Evolutionary conservation across 1,140 invertebrate species (phyloP).

Genomic region (Phthorimaea operculella): DNA sequence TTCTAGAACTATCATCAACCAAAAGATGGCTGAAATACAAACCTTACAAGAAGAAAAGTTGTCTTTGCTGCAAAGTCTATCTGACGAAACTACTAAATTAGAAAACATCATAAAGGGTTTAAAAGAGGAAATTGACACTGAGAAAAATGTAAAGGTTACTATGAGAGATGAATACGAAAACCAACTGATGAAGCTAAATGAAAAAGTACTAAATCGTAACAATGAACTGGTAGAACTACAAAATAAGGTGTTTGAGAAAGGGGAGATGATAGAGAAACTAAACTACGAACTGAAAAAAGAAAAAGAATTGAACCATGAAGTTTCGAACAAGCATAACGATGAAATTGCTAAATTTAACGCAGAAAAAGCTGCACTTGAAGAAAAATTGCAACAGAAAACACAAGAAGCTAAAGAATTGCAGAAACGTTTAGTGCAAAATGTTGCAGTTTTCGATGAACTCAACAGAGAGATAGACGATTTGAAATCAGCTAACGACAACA

Average conservation of each 20-base stretch:
- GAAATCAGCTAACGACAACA: conserved; percentile 19
- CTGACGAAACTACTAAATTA: conserved; percentile 42
- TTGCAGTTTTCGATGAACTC: conserved; percentile 23
- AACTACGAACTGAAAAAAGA: conserved; percentile 40
- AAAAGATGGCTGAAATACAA: conserved; percentile 48
- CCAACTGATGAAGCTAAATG: conserved; percentile 52
- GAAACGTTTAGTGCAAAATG: conserved; percentile 27
- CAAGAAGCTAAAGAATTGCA: conserved; percentile 29
- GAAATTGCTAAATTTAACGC: conserved; percentile 31
- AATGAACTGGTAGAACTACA: conserved; percentile 57
- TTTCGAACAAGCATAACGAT: conserved; percentile 32
- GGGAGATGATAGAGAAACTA: conserved; percentile 46
- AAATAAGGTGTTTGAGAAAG: conserved; percentile 48
- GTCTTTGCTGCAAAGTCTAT: conserved; percentile 39
- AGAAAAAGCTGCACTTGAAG: conserved; percentile 25
- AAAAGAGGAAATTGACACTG: conserved; percentile 35
- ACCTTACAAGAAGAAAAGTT: conserved; percentile 51
- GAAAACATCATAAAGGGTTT: conserved; percentile 39
- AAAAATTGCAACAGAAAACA: conserved; percentile 27
- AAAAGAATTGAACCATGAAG: conserved; percentile 34
- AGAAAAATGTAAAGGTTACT: conserved; percentile 36
- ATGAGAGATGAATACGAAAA: conserved; percentile 52
- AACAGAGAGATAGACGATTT: conserved; percentile 28
- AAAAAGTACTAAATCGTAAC: conserved; percentile 54
- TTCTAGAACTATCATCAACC: conserved; percentile 33